Conservation (phyloP, 2,888 invertebrate species). For the Tenodera sinensis region DNA sequence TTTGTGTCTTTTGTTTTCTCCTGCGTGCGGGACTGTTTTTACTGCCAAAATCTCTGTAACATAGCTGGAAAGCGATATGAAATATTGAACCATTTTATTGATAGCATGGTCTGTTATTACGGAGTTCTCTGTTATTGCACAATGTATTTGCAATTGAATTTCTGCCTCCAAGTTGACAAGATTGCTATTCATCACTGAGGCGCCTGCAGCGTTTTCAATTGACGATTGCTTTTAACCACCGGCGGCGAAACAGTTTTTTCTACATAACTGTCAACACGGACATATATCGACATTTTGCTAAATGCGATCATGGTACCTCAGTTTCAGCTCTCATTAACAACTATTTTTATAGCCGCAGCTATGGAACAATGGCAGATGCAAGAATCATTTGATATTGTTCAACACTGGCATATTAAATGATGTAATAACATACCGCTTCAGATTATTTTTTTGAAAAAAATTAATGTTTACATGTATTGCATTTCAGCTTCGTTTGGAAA, state of each 20-base stretch:
- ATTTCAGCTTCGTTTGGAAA: too few species aligned
- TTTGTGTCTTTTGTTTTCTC: too few species aligned
- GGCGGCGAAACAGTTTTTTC: background rate
- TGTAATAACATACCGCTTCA: background rate
- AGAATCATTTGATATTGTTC: background rate
- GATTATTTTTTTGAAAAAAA: too few species aligned
- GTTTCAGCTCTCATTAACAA: background rate
- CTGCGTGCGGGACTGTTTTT: too few species aligned
- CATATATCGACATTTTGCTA: background rate
- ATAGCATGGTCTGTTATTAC: background rate
- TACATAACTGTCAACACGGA: background rate
- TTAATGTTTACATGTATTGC: too few species aligned
- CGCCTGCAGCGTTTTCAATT: background rate
- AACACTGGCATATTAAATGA: background rate
- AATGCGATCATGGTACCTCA: background rate
- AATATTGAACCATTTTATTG: background rate
- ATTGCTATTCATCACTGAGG: background rate
- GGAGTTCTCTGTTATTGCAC: background rate
- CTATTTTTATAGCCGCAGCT: background rate
- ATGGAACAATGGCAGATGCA: background rate
- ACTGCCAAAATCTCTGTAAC: too few species aligned
- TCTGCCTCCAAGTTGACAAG: background rate
- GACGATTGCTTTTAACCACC: background rate
- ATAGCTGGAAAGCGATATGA: too few species aligned
- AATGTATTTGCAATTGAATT: background rate